Conservation (phyloP, 2,113 vertebrate species). For the Hyla sarda region DNA sequence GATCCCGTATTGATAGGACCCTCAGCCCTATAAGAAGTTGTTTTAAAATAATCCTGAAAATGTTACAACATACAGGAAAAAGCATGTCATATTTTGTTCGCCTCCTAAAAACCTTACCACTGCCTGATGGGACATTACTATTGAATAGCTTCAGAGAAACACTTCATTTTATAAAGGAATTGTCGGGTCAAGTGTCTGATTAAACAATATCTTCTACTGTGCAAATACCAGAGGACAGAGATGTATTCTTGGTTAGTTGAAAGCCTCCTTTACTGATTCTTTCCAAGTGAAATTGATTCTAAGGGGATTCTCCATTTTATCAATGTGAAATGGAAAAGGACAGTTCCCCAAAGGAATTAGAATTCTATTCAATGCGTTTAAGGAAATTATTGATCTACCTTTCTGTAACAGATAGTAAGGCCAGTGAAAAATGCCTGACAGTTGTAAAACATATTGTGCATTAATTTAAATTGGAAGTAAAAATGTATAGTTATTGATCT, state of each 20-base stretch:
- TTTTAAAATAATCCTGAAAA: not conserved
- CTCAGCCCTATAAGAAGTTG: not conserved
- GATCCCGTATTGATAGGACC: not conserved
- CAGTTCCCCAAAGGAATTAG: conserved; percentile 51
- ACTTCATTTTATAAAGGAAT: conserved; percentile 9
- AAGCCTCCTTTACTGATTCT: conserved; percentile 56
- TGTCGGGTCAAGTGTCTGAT: conserved; percentile 33
- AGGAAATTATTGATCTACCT: conserved; percentile 52
- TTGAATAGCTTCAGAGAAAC: conserved; percentile 1
- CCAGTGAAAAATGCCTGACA: conserved; percentile 52
- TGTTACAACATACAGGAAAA: not conserved
- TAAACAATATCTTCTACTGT: conserved; percentile 29
- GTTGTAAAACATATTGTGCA: conserved; percentile 42
- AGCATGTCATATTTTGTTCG: not conserved
- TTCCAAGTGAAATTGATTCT: conserved; percentile 58
- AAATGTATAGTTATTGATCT: conserved; percentile 55
- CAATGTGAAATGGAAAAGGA: conserved; percentile 51
- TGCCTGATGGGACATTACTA: conserved; percentile 16
- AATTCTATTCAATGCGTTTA: conserved; percentile 46
- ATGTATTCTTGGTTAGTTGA: conserved; percentile 45
- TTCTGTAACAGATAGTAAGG: conserved; percentile 41
- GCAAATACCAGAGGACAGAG: conserved; percentile 17
- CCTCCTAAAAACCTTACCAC: not conserved
- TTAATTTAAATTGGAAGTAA: conserved; percentile 47
- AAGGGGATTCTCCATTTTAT: conserved; percentile 27